Base-by-base conservation (phyloP, 2,888 invertebrate genomes). In the Dasypogon diadema region DNA sequence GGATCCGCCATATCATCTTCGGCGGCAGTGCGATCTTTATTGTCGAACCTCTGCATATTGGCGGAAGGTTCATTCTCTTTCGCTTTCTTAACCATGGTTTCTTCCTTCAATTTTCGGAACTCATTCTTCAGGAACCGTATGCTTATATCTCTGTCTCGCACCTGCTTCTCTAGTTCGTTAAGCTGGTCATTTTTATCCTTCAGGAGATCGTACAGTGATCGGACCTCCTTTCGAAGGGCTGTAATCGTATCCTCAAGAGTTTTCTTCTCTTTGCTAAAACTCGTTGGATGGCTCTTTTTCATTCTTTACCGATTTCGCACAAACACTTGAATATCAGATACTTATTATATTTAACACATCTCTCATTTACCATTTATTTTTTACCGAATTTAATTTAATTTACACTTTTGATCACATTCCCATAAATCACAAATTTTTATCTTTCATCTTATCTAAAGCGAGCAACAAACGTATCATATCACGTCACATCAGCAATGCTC, bases 121-220 rank as follows among this genome's bases (percentile, higher is more conserved):
- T 80, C 80, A 21, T 54, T 77, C 48, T 77, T 78, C 24, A 81
- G 54, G 65, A 77, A 79, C 24, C 77, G 68, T 42, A 81, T 77
- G 74, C 79, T 79, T 70, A 77, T 70, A 60, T 81, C 81, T 51
- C 80, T 80, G 75, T 80, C 80, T 34, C 79, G 77, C n/a, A 82
- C 51, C 6, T 80, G 79, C 70, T 80, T 80, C 74, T 81, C 80
- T 3, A 80, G 70, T 4, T 78, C 76, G 37, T 77, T 73, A 14
- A 82, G 75, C 76, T 82, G 80, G 14, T 80, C 79, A 58, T 80
- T 81, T 77, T 81, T 82, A 68, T 81, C 81, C 18, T 77, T 78
- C 14, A 82, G 60, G 18, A 80, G 77, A 51, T 81, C 79, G 51
- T 80, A 81, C 21, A 81, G 78, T 16, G 79, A 76, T 46, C 79